Evolutionary conservation across 2,797 vertebrate genomes (phyloP).

Genomic region (Phataginus tetradactyla): DNA sequence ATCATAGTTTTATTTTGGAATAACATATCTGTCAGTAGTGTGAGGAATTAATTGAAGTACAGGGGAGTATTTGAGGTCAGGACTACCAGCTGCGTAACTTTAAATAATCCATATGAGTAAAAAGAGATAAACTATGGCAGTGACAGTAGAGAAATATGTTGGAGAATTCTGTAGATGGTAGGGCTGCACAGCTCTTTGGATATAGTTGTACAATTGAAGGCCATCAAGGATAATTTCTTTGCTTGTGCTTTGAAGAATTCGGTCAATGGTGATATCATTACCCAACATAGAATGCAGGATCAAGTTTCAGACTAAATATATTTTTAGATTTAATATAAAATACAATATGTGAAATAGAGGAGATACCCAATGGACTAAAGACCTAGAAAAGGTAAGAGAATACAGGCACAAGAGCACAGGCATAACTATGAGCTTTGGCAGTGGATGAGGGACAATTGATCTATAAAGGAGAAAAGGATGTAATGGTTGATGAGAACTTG

Average conservation of each 20-base stretch:
- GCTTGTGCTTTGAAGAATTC: conserved; percentile 48
- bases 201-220: conserved; percentile 9
- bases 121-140: neutral
- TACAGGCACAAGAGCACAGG: neutral
- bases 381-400: neutral
- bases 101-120: conserved; percentile 52
- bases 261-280: conserved; percentile 43
- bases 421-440: neutral
- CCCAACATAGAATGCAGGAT: neutral
- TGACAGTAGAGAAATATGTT: neutral
- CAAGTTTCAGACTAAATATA: conserved; percentile 1
- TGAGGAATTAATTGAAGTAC: conserved; percentile 59
- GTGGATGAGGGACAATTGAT: neutral
- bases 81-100: conserved; percentile 20
- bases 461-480: neutral
- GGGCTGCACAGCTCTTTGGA: neutral
- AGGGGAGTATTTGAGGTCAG: conserved; percentile 56
- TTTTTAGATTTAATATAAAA: conserved; percentile 54
- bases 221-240: conserved; percentile 49
- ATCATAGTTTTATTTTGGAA: conserved; percentile 62
- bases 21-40: conserved; percentile 66
- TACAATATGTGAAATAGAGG: conserved; percentile 21
- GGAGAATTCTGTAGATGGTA: neutral
- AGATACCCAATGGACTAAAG: neutral
- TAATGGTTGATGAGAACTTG: neutral